Evolutionary conservation across 2,888 invertebrate species (phyloP), one percentile per base, ranked within the genome.

Genomic region (Ischnus inquisitorius): DNA sequence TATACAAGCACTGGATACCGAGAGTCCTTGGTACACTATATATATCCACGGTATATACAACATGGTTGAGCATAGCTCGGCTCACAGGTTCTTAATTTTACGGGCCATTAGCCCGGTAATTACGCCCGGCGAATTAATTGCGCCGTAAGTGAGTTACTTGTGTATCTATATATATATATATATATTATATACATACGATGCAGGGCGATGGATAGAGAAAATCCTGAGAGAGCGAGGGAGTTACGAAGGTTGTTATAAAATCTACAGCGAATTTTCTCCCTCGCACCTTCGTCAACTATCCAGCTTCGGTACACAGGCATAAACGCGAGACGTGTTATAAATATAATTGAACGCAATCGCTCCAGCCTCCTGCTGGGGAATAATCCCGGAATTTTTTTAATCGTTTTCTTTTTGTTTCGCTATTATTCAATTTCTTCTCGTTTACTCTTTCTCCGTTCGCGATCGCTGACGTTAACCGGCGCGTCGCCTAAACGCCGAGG

Each of bases 71-170:
- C 76, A 76, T 69, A 68, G 82, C 75, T 48, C 64, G 68, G 87
- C 87, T 88, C 84, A 85, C 87, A 80, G 88, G 89, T 91, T 91
- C 91, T 91, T 91, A 91, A 92, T 92, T 91, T 92, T 89, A 92
- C 90, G 90, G 88, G 88, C 90, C 90, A 91, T 91, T 91, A 91
- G 89, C 87, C 88, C 85, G 86, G 89, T 91, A 91, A 91, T 91
- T 91, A 90, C 89, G 62, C 89, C 88, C 88, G 85, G 88, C 87
- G 89, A 91, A 91, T 91, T 91, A 91, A 91, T 91, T 90, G 90
- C 90, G 83, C 87, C 88, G 89, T 89, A 90, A 91, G 90, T 91
- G 90, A 91, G 91, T 91, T 91, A 91, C 90, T 89, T 87, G 85
- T 12, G 8, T 39, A 3, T 34, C 10, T 54, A 48, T 77, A 34